phyloP scores from a whole-genome alignment of 1,140 invertebrate genomes.

The Eueides isabella region DNA sequence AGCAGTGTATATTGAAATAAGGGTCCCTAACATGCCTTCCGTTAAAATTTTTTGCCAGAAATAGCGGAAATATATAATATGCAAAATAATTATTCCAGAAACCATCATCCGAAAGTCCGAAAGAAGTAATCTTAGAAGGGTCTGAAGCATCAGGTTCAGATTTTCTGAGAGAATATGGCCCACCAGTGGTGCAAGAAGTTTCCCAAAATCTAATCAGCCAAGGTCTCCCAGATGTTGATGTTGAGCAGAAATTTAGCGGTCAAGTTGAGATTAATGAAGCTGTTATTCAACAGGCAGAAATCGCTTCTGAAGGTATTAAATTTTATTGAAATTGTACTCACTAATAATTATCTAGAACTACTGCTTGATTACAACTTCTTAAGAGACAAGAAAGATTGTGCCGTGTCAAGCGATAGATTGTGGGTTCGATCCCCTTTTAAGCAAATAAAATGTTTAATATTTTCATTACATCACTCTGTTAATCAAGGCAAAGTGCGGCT shows the following conservation, averaged over 20 bases:
- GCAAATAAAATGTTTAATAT: too few relatives aligned
- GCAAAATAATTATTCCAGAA: background rate
- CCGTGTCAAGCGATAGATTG: too few relatives aligned
- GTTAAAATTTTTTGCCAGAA: too few relatives aligned
- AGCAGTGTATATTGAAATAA: too few relatives aligned
- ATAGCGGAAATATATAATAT: too few relatives aligned
- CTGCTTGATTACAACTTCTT: too few relatives aligned
- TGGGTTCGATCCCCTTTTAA: too few relatives aligned
- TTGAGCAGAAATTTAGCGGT: conserved; percentile 54
- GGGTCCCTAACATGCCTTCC: too few relatives aligned
- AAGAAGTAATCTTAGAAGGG: conserved; percentile 54
- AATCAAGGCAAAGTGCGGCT: too few relatives aligned
- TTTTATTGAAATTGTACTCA: background rate
- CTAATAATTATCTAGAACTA: conserved; percentile 3
- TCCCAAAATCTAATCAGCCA: conserved; percentile 56
- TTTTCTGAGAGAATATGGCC: conserved; percentile 66
- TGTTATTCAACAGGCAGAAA: conserved; percentile 23
- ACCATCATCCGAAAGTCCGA: conserved; percentile 45
- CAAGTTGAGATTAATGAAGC: conserved; percentile 17
- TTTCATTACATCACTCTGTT: too few relatives aligned
- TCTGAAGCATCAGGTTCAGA: conserved; percentile 66
- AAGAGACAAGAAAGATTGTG: too few relatives aligned
- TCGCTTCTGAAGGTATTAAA: conserved; percentile 27
- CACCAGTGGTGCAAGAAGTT: conserved; percentile 54
- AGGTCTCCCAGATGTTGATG: conserved; percentile 56